A percentile compares a stretch with the other conserved stretches of the same genome.
Evolutionary conservation across 2,113 vertebrate species (phyloP).

Genomic region (Colaptes auratus): DNA sequence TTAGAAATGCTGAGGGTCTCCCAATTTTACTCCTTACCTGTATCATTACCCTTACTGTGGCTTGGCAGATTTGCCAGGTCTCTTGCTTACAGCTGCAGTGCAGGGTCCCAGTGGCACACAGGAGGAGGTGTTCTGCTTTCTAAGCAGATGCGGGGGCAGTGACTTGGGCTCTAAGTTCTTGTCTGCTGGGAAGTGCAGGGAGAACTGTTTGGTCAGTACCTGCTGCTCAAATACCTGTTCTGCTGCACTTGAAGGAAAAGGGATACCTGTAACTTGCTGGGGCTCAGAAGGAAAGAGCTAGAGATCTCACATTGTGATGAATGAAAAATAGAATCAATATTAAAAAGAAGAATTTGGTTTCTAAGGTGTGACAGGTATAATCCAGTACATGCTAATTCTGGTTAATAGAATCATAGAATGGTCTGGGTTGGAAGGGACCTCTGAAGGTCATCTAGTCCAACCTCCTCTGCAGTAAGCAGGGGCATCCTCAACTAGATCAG

Average conservation of each 20-base stretch:
- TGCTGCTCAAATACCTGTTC: background rate
- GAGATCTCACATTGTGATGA: background rate
- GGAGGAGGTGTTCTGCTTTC: background rate
- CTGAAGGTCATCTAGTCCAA: no score
- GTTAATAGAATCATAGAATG: no score
- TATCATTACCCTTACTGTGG: background rate
- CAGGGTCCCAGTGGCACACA: accelerated
- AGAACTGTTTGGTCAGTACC: background rate
- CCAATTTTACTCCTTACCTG: background rate
- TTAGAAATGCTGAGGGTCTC: background rate
- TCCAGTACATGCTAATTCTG: background rate
- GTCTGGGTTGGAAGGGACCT: no score
- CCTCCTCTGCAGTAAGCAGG: no score
- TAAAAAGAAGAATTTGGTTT: background rate
- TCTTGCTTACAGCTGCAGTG: background rate
- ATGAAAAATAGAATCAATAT: background rate
- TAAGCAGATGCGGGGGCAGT: background rate
- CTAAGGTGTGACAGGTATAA: background rate
- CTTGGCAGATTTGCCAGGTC: background rate
- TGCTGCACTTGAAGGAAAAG: background rate
- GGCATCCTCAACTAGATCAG: no score
- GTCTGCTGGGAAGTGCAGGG: background rate
- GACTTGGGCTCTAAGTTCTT: background rate
- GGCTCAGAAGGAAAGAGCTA: background rate
- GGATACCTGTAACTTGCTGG: background rate